Evolutionary conservation across 2,888 invertebrate species (phyloP), one percentile per base, ranked within the genome.

Genomic region (Tetragonula carbonaria): DNA sequence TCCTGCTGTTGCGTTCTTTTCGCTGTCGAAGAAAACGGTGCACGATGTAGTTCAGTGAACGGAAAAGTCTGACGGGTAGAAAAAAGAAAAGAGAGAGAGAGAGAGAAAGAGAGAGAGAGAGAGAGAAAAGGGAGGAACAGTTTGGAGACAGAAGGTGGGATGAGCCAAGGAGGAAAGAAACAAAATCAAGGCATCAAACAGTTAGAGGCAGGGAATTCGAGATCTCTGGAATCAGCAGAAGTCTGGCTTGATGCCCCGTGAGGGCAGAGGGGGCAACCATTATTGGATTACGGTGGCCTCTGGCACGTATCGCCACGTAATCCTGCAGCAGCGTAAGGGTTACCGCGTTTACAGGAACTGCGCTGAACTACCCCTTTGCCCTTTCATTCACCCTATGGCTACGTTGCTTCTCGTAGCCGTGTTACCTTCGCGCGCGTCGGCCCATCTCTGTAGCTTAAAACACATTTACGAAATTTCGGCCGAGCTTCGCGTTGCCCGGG

Each of bases 241-340:
- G 71, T 86, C 74, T 74, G 74, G 74, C 78, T 77, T 72, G 77
- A 81, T 68, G 78, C 74, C 65, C 62, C 66, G 68, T 72, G 78
- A 83, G 81, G 68, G 82, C 50, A 68, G 57, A 73, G 74, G 79
- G 79, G 76, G 66, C 67, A 78, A 77, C 80, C 80, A 84, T 90
- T 90, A 91, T 88, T 86, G 90, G 90, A 90, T 91, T 91, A 90
- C 80, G 84, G 76, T 77, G 80, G 79, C 83, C 45, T 84, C 86
- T 55, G 82, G 74, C 84, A 90, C 84, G 86, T 87, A 87, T 84
- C 85, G 65, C 83, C 84, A 82, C 84, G 86, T 91, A 90, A 90
- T 91, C 90, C 86, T 74, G 72, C 82, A 84, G 78, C 67, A 78
- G 72, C 86, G 81, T 83, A 84, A 84, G 85, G 82, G 87, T 86